These are phyloP conservation scores for Budorcas taxicolor DNA, from an alignment of 2,113 vertebrate species.

Conservation along the genomic window DNA sequence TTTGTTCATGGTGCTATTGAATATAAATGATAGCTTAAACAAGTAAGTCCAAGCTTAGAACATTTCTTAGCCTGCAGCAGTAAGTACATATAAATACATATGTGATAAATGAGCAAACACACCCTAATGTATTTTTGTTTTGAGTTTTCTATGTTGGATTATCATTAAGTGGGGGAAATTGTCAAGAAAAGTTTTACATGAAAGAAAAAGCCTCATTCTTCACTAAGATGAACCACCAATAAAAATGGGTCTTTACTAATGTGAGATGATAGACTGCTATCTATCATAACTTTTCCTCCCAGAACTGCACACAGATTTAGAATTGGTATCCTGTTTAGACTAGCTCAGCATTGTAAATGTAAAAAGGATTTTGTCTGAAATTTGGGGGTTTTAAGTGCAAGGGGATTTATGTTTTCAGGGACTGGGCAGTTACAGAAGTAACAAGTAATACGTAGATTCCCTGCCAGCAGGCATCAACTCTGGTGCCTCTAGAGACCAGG, in stretches of 20 bases:
- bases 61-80: neutral
- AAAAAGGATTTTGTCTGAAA: neutral
- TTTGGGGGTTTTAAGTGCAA: neutral
- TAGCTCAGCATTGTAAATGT: neutral
- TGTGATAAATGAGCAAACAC: neutral
- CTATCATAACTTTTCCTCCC: neutral
- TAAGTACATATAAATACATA: neutral
- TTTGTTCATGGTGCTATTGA: neutral
- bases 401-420: neutral
- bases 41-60: neutral
- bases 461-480: neutral
- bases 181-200: neutral
- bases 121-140: neutral
- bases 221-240: neutral
- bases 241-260: neutral
- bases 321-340: neutral
- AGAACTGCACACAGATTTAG: neutral
- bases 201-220: neutral
- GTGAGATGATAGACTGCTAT: neutral
- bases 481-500: neutral
- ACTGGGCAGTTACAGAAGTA: neutral
- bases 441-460: neutral
- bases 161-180: neutral
- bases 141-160: neutral
- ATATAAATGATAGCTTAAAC: conserved; percentile 1